Percentiles rank a stretch among this genome's conserved stretches.
Conservation (phyloP, 2,797 vertebrate species). For the Premnoplex brunnescens region DNA sequence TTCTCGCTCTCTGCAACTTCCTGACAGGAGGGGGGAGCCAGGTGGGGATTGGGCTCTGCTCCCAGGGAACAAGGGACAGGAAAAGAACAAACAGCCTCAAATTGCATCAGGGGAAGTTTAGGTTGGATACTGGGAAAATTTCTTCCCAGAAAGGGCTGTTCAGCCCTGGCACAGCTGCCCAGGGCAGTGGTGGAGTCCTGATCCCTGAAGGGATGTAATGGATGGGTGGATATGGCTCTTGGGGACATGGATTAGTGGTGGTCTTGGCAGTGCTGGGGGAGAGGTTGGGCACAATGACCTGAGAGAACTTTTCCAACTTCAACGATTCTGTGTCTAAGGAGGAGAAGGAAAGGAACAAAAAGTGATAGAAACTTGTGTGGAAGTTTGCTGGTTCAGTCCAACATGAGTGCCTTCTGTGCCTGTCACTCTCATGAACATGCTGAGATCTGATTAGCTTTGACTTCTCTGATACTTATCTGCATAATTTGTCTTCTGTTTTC, state of each 20-base stretch:
- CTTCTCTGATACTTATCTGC: conserved; percentile 1
- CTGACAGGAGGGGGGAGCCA: not conserved
- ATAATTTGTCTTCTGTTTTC: not conserved
- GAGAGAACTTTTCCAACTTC: not conserved
- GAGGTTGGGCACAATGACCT: not conserved
- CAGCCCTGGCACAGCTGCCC: not conserved
- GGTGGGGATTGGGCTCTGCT: not conserved
- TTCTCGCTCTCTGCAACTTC: not conserved
- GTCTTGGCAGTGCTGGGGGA: not conserved
- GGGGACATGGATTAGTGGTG: not conserved
- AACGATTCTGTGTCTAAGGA: not conserved
- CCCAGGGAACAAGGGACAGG: not conserved
- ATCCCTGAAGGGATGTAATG: not conserved
- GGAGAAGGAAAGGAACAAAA: not conserved
- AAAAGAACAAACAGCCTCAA: not conserved
- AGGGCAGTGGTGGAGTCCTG: not conserved
- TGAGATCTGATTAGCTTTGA: not conserved
- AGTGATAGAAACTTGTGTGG: not conserved
- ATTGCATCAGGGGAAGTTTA: not conserved
- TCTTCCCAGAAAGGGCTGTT: not conserved
- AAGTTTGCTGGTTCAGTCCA: not conserved
- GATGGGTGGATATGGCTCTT: not conserved
- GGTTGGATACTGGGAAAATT: not conserved
- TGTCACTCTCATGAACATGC: not conserved
- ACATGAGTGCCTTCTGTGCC: not conserved